Conservation (phyloP, 64 coral and sea anemone genomes). For the Actinia tenebrosa region DNA sequence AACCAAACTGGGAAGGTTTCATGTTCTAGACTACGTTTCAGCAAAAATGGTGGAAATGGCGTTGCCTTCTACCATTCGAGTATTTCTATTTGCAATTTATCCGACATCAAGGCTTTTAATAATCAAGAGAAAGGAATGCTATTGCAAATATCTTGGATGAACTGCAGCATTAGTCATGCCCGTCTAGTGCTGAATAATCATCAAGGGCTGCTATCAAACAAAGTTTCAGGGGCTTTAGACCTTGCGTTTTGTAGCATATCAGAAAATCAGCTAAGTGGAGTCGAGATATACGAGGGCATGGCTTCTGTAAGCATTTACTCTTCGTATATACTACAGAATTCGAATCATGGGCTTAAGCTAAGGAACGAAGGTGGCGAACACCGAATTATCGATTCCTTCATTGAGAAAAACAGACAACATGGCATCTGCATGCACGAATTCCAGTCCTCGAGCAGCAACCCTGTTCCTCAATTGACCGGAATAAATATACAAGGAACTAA, state of each 20-base stretch:
- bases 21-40: background rate
- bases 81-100: conserved; percentile 1
- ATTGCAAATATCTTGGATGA: conserved; percentile 8
- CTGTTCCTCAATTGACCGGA: conserved; percentile 20
- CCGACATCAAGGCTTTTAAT: conserved; percentile 2
- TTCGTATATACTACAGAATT: conserved; percentile 36
- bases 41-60: conserved; percentile 46
- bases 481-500: conserved; percentile 21
- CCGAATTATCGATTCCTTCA: conserved; percentile 29
- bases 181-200: conserved; percentile 15
- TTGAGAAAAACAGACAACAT: conserved; percentile 22
- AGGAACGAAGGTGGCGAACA: conserved; percentile 55
- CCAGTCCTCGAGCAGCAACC: background rate
- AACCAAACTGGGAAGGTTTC: conserved; percentile 17
- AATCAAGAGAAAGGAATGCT: conserved; percentile 40
- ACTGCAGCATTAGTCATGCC: conserved; percentile 34
- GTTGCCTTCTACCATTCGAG: conserved; percentile 26
- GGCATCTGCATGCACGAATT: conserved; percentile 54
- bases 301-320: conserved; percentile 7
- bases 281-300: conserved; percentile 41
- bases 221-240: conserved; percentile 28
- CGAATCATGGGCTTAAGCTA: conserved; percentile 42
- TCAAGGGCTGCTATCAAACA: conserved; percentile 10
- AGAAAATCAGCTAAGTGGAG: conserved; percentile 24
- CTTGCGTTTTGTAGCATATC: conserved; percentile 11